These are phyloP conservation scores for Pachycephala philippinensis DNA, from an alignment of 2,113 vertebrate species.

Conservation along the genomic window DNA sequence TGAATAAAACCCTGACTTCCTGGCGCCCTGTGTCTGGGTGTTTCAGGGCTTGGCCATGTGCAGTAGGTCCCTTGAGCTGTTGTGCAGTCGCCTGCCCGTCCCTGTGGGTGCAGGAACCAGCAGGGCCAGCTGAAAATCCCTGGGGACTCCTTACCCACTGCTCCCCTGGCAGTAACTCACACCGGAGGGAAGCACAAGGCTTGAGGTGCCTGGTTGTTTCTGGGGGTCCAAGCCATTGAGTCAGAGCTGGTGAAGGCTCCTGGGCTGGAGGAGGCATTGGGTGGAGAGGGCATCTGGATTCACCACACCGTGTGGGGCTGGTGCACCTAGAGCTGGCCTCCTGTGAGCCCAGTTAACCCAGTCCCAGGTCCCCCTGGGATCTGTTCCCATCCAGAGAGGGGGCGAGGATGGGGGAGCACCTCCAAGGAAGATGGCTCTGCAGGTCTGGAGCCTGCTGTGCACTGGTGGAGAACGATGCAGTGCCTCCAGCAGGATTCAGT, in stretches of 20 bases:
- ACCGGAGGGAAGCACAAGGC: neutral
- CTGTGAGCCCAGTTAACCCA: neutral
- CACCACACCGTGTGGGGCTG: rapidly evolving
- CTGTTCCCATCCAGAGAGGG: rapidly evolving
- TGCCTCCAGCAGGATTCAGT: neutral
- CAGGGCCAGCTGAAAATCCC: neutral
- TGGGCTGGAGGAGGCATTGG: neutral
- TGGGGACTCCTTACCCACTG: neutral
- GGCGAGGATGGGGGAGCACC: rapidly evolving
- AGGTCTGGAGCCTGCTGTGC: neutral
- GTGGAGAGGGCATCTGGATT: neutral
- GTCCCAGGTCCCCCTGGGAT: neutral
- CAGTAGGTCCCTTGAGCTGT: neutral
- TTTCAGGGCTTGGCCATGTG: neutral
- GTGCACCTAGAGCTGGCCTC: neutral
- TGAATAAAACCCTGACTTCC: neutral
- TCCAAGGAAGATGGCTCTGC: neutral
- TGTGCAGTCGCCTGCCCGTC: rapidly evolving
- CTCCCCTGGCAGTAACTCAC: neutral
- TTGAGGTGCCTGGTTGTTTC: neutral
- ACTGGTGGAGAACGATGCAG: rapidly evolving
- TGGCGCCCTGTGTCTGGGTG: neutral
- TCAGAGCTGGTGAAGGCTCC: neutral
- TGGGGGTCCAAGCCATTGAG: neutral
- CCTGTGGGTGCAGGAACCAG: rapidly evolving